Percentiles rank a stretch among this genome's conserved stretches.
Conservation (phyloP, 1,140 invertebrate species). For the Galendromus occidentalis region DNA sequence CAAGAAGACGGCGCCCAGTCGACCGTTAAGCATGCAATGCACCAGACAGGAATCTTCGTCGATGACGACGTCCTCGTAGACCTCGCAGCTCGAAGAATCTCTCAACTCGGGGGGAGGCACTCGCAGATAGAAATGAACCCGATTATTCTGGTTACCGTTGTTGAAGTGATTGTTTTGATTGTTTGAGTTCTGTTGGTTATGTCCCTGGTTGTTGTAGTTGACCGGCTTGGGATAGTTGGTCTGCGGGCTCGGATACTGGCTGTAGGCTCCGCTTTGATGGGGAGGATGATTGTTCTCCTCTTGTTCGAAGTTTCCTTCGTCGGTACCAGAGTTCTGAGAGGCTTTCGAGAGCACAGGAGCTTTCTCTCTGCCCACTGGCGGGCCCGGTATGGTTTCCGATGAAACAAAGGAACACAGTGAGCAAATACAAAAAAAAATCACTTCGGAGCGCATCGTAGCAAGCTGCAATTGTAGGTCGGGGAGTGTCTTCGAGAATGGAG, state of each 20-base stretch:
- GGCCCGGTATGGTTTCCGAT: too few relatives aligned
- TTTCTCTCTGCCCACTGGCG: too few relatives aligned
- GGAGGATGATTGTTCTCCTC: too few relatives aligned
- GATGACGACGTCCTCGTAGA: not conserved
- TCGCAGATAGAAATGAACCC: not conserved
- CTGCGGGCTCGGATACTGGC: not conserved
- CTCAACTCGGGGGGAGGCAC: not conserved
- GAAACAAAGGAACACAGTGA: too few relatives aligned
- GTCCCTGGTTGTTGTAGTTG: not conserved
- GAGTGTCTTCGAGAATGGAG: too few relatives aligned
- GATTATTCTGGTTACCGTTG: not conserved
- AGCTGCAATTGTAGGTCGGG: too few relatives aligned
- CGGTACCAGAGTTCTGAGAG: not conserved
- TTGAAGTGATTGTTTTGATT: not conserved
- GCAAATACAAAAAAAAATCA: too few relatives aligned
- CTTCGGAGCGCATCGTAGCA: too few relatives aligned
- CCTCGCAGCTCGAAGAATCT: not conserved
- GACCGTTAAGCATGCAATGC: not conserved
- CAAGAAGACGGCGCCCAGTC: not conserved
- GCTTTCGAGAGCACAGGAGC: not conserved
- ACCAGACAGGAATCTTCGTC: not conserved
- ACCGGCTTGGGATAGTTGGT: not conserved
- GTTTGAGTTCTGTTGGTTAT: not conserved
- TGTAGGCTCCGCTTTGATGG: not conserved
- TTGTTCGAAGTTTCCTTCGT: too few relatives aligned